Base-by-base conservation (phyloP, 2,113 vertebrate species). In the Chaetodon auriga region DNA sequence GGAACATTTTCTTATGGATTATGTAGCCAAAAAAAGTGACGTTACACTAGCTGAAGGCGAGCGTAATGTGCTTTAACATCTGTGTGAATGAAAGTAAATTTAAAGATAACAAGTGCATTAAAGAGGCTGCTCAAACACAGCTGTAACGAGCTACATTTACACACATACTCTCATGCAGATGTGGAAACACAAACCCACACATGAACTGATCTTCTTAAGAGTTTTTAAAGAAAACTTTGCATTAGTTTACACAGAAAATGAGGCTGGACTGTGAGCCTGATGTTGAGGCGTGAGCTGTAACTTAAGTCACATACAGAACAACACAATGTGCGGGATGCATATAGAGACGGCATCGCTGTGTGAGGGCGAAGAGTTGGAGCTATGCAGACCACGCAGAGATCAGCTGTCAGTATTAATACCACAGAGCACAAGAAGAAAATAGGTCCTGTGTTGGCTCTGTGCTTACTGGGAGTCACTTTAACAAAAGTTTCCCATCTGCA, bases 341-440 rank as follows among this genome's bases (percentile, higher is more conserved):
- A n/a, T 23, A 51, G 80, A 46, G 66, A 21, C 43, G 66, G 79
- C 43, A 83, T 70, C 30, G 36, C 68, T 54, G 77, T 79, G 66
- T 41, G 53, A 82, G 69, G 78, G 84, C 70, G 80, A 87, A n/a
- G 80, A 63, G 53, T 54, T 38, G 68, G 68, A 91, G 89, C 83
- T 91, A 93, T 95, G 91, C 69, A 80, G 85, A 87, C 79, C 87
- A 87, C 14, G 79, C 82, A 78, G 79, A 68, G 92, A 92, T 95
- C 93, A 90, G 86, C 81, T 94, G 86, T 94, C 93, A 54, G 87
- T 91, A 91, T 94, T 93, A 90, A 95, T 92, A 94, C 69, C 90
- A 84, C 81, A 55, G 76, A 82, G 78, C 80, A 81, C 54, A 70
- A 48, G 83, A 82, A 70, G 80, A 90, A 91, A 91, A 93, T 80